Base-by-base conservation (phyloP, 2,113 vertebrate species). In the Tachysurus fulvidraco region DNA sequence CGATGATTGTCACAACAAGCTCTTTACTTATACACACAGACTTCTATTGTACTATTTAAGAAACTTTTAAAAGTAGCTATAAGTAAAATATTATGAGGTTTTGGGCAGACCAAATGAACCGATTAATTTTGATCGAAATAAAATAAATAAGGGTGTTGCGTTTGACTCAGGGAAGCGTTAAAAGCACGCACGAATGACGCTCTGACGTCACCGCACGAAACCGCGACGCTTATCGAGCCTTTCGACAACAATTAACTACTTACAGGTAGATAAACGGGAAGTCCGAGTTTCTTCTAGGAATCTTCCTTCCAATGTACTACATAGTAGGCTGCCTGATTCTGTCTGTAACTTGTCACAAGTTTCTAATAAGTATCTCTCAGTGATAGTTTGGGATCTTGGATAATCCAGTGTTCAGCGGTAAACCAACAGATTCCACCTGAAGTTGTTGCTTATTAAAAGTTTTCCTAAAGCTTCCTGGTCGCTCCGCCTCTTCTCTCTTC, bases 401-500 rank as follows among this genome's bases (percentile, higher is more conserved):
- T 83, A 16, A 30, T 69, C 62, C 57, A 28, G 16, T 64, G 46
- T 4, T 67, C 62, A 10, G 14, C 28, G 17, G 25, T 12, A 23
- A 0, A n/a, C 46, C 62, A 50, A 9, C 1, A 23, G n/a, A 36
- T 52, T 83, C 5, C 74, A 79, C 74, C 74, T 87, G 71, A 67
- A 59, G 60, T 65, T 30, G 36, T 79, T 8, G 6, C 21, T 17
- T 5, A 60, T 41, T 54, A 50, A 67, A 74, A n/a, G 23, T 62
- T 74, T 21, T 67, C 78, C 36, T n/a, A 60, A 81, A 78, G 74
- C 59, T 19, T 69, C n/a, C 17, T 44, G 41, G 4, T 74, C n/a
- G 9, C 89, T 82, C 89, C 87, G 50, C 89, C 89, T 87, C 81
- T 50, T 87, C 81, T 36, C 30, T 30, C 64, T 19, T 84, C 83